Conservation (phyloP, 1,140 invertebrate genomes). For the Drosophila simulans region DNA sequence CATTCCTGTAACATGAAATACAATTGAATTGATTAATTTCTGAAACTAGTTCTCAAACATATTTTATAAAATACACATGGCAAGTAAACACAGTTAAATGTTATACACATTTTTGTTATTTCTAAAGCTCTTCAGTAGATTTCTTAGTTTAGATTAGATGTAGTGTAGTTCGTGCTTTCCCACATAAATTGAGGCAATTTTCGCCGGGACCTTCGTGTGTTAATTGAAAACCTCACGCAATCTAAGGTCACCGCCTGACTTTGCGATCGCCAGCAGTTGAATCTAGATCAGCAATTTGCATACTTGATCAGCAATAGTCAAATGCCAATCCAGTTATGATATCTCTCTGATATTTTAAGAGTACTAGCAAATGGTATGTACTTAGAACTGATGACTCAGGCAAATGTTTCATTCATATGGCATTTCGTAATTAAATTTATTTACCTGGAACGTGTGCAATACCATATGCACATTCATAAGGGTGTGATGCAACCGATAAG, state of each 20-base stretch:
- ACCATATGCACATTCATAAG: slow-evolving; percentile 18
- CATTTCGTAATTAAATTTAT: slow-evolving; percentile 32
- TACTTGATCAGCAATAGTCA: slow-evolving; percentile 21
- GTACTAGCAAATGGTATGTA: slow-evolving; percentile 4
- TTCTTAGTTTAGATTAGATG: too few relatives aligned
- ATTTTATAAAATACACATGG: too few relatives aligned
- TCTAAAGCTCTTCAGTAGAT: too few relatives aligned
- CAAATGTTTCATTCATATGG: slow-evolving; percentile 42
- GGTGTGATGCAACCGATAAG: slow-evolving; percentile 20
- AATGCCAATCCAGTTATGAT: neutral
- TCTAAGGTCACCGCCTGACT: slow-evolving; percentile 49
- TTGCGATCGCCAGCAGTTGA: slow-evolving; percentile 15
- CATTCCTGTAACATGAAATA: too few relatives aligned
- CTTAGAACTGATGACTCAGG: slow-evolving; percentile 29
- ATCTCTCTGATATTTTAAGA: neutral
- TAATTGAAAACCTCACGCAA: slow-evolving; percentile 61
- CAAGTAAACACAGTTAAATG: too few relatives aligned
- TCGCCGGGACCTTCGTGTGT: slow-evolving; percentile 2
- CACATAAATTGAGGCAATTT: slow-evolving; percentile 11
- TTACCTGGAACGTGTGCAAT: slow-evolving; percentile 40
- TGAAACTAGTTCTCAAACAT: too few relatives aligned
- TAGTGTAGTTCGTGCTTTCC: slow-evolving; percentile 1
- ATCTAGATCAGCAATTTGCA: slow-evolving; percentile 66
- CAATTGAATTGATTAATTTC: too few relatives aligned
- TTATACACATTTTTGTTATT: too few relatives aligned